Evolutionary conservation across 1,140 invertebrate species (phyloP).

Genomic region (Drosophila punjabiensis): DNA sequence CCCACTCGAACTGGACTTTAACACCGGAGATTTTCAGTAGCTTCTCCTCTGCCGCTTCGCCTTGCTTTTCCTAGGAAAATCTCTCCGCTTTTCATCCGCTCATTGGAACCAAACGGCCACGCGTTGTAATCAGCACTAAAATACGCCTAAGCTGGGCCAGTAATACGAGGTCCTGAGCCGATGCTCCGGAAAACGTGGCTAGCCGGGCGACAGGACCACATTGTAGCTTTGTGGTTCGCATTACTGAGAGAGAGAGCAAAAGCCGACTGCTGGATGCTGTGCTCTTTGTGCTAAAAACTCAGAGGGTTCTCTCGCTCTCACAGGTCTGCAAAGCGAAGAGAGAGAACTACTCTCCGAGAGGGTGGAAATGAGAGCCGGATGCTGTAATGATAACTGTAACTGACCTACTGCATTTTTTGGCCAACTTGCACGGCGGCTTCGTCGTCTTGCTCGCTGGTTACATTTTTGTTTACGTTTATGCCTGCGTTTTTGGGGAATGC

Average conservation of each 20-base stretch:
- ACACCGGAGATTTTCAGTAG: conserved; percentile 12
- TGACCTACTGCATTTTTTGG: conserved; percentile 72
- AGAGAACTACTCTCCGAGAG: not conserved
- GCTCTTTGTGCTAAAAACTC: conserved; percentile 71
- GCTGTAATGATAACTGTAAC: conserved; percentile 58
- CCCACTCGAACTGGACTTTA: conserved; percentile 26
- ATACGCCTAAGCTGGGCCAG: conserved; percentile 64
- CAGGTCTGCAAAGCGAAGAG: conserved; percentile 34
- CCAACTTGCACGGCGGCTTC: conserved; percentile 41
- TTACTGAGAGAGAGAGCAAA: conserved; percentile 24
- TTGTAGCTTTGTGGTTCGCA: conserved; percentile 55
- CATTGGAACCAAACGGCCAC: conserved; percentile 73
- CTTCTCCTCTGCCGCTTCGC: conserved; percentile 19
- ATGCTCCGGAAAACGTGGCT: conserved; percentile 18
- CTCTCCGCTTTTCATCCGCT: conserved; percentile 53
- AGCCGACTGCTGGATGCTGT: conserved; percentile 47
- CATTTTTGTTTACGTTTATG: conserved; percentile 80
- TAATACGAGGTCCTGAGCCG: conserved; percentile 54
- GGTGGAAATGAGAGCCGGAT: conserved; percentile 32
- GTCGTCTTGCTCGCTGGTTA: conserved; percentile 38
- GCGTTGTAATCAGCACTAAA: conserved; percentile 84
- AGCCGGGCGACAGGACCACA: conserved; percentile 31
- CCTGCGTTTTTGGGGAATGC: conserved; percentile 65
- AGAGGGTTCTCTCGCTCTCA: conserved; percentile 3
- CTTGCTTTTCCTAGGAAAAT: conserved; percentile 24